These are phyloP conservation scores for Dendrocincla tyrannina DNA, from an alignment of 2,797 vertebrate species.

Conservation along the genomic window DNA sequence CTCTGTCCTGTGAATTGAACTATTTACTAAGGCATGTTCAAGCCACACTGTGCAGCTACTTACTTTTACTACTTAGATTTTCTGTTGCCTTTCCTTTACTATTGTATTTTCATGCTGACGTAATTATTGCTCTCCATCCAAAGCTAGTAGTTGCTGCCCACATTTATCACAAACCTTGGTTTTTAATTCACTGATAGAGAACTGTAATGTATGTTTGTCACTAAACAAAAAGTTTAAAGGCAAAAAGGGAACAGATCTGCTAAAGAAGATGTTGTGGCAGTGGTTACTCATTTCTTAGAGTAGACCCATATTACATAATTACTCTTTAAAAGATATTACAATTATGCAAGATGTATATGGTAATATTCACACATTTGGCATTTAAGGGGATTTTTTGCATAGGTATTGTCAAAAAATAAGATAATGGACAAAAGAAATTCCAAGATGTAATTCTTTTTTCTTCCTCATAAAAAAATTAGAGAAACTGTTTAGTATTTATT, in stretches of 20 bases:
- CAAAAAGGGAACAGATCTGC: background rate
- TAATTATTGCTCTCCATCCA: background rate
- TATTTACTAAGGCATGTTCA: background rate
- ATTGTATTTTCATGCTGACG: background rate
- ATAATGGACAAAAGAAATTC: background rate
- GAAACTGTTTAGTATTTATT: background rate
- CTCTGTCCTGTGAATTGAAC: background rate
- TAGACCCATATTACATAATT: background rate
- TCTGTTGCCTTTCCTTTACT: background rate
- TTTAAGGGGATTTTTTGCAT: background rate
- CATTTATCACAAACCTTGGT: background rate
- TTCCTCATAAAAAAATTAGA: background rate
- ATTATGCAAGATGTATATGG: background rate
- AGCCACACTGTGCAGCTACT: fast-evolving
- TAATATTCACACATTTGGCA: background rate
- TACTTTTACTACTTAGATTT: fast-evolving
- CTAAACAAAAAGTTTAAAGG: background rate
- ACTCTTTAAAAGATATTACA: background rate
- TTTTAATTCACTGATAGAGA: background rate
- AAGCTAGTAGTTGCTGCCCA: background rate
- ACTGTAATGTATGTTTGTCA: background rate
- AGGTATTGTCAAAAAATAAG: background rate
- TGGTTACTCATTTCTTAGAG: background rate
- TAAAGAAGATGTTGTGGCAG: background rate
- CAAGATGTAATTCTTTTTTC: background rate